These are phyloP conservation scores for Meloidogyne hapla DNA, from an alignment of 1,140 invertebrate genomes.

Conservation along the genomic window DNA sequence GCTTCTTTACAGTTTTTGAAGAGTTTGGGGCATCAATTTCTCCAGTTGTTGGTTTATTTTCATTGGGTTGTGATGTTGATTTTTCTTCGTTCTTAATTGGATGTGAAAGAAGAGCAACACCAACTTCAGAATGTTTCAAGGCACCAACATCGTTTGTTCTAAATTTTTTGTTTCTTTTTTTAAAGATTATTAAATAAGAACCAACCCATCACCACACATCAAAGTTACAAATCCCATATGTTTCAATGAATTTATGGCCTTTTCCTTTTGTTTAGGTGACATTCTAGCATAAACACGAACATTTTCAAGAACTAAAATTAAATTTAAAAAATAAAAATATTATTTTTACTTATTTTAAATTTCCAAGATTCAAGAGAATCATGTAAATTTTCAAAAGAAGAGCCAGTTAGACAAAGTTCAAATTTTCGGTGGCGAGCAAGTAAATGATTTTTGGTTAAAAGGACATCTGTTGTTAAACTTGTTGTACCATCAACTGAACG, in stretches of 20 bases:
- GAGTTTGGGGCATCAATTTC: neutral
- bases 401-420: constrained; percentile 90
- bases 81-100: constrained; percentile 64
- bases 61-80: neutral
- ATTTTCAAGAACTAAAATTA: constrained; percentile 59
- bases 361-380: neutral
- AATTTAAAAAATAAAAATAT: neutral
- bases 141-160: constrained; percentile 98
- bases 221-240: constrained; percentile 82
- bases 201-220: constrained; percentile 95
- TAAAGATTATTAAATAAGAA: neutral
- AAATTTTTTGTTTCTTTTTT: neutral
- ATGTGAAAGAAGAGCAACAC: constrained; percentile 84
- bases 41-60: constrained; percentile 1
- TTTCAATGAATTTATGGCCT: constrained; percentile 84
- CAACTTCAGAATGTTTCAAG: constrained; percentile 93
- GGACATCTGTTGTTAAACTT: constrained; percentile 67
- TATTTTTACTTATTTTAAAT: neutral
- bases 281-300: constrained; percentile 87
- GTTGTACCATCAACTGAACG: constrained; percentile 15
- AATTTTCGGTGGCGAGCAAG: constrained; percentile 71
- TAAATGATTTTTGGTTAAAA: constrained; percentile 22
- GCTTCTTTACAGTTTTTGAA: neutral
- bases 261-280: constrained; percentile 94
- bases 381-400: constrained; percentile 67